Evolutionary conservation across 2,888 invertebrate genomes (phyloP).

Genomic region (Azorinus chamasolen): DNA sequence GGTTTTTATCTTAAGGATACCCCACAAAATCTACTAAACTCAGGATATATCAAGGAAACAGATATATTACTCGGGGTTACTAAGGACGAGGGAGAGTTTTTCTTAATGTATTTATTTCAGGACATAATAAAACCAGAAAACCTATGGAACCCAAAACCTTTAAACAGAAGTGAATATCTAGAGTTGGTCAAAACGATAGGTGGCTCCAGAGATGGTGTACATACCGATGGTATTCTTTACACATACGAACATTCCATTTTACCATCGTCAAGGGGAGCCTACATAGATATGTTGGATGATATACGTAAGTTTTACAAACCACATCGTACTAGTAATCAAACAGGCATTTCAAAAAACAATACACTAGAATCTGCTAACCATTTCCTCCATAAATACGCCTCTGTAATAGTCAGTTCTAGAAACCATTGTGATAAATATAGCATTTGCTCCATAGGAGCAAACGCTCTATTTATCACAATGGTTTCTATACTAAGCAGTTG

Average conservation of each 20-base stretch:
- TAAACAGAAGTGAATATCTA: slow-evolving; percentile 58
- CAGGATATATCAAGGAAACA: slow-evolving; percentile 94
- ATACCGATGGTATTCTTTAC: slow-evolving; percentile 61
- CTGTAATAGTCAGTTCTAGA: too few species aligned
- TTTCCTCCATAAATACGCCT: too few species aligned
- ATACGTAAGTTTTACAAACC: slow-evolving; percentile 87
- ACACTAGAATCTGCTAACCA: too few species aligned
- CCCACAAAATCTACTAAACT: slow-evolving; percentile 93
- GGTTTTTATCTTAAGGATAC: slow-evolving; percentile 95
- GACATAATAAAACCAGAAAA: slow-evolving; percentile 83
- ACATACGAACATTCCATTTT: slow-evolving; percentile 65
- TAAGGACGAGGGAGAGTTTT: slow-evolving; percentile 98
- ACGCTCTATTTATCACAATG: too few species aligned
- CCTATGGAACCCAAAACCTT: slow-evolving; percentile 43
- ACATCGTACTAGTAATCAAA: too few species aligned
- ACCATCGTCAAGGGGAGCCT: slow-evolving; percentile 89
- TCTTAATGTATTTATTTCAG: slow-evolving; percentile 90
- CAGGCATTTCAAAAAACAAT: too few species aligned
- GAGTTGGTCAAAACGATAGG: slow-evolving; percentile 41
- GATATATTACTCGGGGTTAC: slow-evolving; percentile 97
- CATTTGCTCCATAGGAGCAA: too few species aligned
- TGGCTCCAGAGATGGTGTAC: slow-evolving; percentile 34
- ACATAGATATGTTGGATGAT: slow-evolving; percentile 96
- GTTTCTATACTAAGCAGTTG: too few species aligned
- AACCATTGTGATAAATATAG: too few species aligned